Base-by-base conservation (phyloP, 2,113 vertebrate species). In the Callocephalon fimbriatum region DNA sequence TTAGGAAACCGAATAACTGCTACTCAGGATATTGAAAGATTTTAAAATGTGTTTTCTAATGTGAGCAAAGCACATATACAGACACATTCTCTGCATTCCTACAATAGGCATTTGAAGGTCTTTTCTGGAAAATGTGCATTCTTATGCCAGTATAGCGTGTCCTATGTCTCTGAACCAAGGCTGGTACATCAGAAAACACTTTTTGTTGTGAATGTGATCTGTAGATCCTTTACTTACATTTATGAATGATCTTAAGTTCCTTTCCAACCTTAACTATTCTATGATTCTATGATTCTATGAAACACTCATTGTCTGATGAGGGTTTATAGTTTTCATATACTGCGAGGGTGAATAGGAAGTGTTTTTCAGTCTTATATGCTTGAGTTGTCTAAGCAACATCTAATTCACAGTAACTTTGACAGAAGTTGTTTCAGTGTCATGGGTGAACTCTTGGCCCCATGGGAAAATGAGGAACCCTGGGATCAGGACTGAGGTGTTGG, bases 171-270 rank as follows among this genome's bases (percentile, higher is more conserved):
- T 53, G 80, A 86, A 62, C 31, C 23, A 38, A 72, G 54, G 37
- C 35, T 37, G 17, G 37, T 37, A 47, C 19, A 29, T 45, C 19
- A 54, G 56, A 85, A 88, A 91, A 40, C 58, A 53, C 42, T 58
- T 85, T 50, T 6, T 72, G 44, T 81, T 2, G 0, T 59, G 47
- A 80, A 44, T 18, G 16, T 0, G 0, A 40, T 78, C 86, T 58
- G 71, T 63, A 62, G n/a, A 37, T 80, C n/a, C 31, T 62, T 85
- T 76, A 16, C 56, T 50, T 67, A 47, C 19, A 19, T 47, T 62
- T 40, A 32, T 59, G 40, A 40, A 40, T 40, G 40, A 40, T 14
- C 40, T 40, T 40, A 40, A 40, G 40, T 12, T 40, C 40, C 40
- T 40, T 40, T 40, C 40, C 40, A 40, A 40, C 40, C 40, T 13